phyloP scores from a whole-genome alignment of 2,888 invertebrate genomes.

The Ennomos fuscantarius region DNA sequence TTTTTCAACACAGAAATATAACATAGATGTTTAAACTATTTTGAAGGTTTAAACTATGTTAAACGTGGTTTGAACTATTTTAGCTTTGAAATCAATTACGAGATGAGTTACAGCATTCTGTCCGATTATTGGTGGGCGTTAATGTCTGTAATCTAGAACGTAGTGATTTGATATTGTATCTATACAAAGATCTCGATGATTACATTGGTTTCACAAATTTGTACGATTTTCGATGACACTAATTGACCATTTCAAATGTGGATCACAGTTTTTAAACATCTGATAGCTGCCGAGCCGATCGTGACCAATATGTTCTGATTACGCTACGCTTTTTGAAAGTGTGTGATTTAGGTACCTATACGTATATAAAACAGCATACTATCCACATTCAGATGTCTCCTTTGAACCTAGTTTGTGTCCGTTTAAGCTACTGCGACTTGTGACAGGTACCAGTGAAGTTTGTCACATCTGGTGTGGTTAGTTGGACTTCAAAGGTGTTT shows the following conservation, averaged over 20 bases:
- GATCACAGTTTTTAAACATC: slow-evolving; percentile 3
- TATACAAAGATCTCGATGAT: too few relatives aligned
- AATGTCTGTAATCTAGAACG: too few relatives aligned
- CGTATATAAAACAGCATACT: too few relatives aligned
- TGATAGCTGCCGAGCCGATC: slow-evolving; percentile 13
- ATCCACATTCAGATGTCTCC: slow-evolving; percentile 37
- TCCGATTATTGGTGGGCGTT: too few relatives aligned
- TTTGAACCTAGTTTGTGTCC: slow-evolving; percentile 31
- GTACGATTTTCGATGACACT: not conserved
- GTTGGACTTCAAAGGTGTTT: not conserved
- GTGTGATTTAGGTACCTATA: slow-evolving; percentile 20
- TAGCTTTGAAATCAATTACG: too few relatives aligned
- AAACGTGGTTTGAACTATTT: too few relatives aligned
- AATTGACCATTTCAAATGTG: slow-evolving; percentile 6
- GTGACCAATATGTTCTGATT: slow-evolving; percentile 29
- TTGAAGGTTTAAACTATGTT: too few relatives aligned
- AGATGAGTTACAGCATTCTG: too few relatives aligned
- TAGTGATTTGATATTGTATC: too few relatives aligned
- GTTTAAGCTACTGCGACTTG: slow-evolving; percentile 8
- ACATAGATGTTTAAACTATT: too few relatives aligned
- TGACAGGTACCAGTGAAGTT: not conserved
- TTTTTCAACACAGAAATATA: too few relatives aligned
- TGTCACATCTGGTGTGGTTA: slow-evolving; percentile 13
- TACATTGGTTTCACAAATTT: too few relatives aligned
- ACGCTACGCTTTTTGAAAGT: slow-evolving; percentile 19